Evolutionary conservation across 2,888 invertebrate species (phyloP).

Genomic region (Dryococelus australis): DNA sequence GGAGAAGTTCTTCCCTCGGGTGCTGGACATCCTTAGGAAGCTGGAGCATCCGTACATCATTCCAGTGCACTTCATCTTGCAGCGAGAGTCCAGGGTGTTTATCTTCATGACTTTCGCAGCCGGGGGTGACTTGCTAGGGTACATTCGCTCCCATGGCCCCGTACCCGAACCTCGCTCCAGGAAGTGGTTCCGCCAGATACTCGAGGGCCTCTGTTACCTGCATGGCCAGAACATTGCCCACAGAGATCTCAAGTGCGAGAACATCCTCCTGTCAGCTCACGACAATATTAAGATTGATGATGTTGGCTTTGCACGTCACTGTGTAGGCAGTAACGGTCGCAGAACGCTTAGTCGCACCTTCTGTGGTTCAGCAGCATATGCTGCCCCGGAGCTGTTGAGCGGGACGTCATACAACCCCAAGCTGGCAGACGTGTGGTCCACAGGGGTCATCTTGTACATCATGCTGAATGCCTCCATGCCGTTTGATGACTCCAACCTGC

Average conservation of each 20-base stretch:
- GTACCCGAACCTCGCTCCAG: slow-evolving; percentile 81
- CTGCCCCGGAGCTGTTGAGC: slow-evolving; percentile 91
- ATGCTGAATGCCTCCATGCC: slow-evolving; percentile 96
- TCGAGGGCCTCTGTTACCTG: slow-evolving; percentile 81
- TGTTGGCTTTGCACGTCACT: slow-evolving; percentile 91
- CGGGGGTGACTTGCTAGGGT: slow-evolving; percentile 88
- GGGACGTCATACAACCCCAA: slow-evolving; percentile 90
- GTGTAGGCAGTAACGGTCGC: slow-evolving; percentile 74
- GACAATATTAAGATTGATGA: slow-evolving; percentile 92
- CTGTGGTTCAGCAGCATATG: slow-evolving; percentile 97
- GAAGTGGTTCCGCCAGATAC: slow-evolving; percentile 87
- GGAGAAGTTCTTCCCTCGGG: slow-evolving; percentile 91
- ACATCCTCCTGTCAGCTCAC: slow-evolving; percentile 81
- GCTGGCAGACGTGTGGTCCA: slow-evolving; percentile 91
- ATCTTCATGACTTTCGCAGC: slow-evolving; percentile 93
- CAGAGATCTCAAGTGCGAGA: slow-evolving; percentile 94
- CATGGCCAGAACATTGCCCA: slow-evolving; percentile 87
- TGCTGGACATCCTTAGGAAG: slow-evolving; percentile 87
- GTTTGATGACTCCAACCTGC: slow-evolving; percentile 86
- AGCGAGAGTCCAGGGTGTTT: slow-evolving; percentile 83
- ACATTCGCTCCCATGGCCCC: slow-evolving; percentile 78
- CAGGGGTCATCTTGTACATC: slow-evolving; percentile 90
- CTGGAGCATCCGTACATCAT: slow-evolving; percentile 92
- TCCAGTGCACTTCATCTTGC: slow-evolving; percentile 86
- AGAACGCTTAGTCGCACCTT: slow-evolving; percentile 87